Percentiles rank a stretch among this genome's conserved stretches.
Evolutionary conservation across 2,113 vertebrate species (phyloP).

Genomic region (Thamnaconus septentrionalis): DNA sequence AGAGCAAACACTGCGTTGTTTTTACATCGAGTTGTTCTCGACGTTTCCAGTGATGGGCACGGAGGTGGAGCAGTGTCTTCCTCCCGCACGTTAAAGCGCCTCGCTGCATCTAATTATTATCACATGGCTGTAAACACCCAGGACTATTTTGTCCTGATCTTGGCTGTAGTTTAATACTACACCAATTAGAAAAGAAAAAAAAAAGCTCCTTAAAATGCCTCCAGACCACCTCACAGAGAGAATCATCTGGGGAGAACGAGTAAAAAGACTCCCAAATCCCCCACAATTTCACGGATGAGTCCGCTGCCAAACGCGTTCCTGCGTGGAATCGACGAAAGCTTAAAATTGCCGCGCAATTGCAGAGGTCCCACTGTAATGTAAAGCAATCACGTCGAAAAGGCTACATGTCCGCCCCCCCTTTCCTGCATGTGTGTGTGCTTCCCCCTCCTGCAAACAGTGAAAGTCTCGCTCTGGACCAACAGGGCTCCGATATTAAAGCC

Average conservation of each 20-base stretch:
- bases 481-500: conserved; percentile 44
- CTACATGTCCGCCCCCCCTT: neutral
- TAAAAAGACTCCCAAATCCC: conserved; percentile 9
- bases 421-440: conserved; percentile 2
- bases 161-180: too few species aligned
- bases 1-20: too few species aligned
- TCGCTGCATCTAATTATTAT: too few species aligned
- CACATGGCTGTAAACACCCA: too few species aligned
- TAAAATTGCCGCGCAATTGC: conserved; percentile 60
- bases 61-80: too few species aligned
- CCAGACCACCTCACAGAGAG: conserved; percentile 5
- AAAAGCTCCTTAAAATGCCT: conserved; percentile 15
- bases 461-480: conserved; percentile 20
- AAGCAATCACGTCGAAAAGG: conserved; percentile 47
- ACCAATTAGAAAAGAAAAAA: neutral
- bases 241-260: conserved; percentile 11
- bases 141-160: too few species aligned
- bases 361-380: conserved; percentile 49
- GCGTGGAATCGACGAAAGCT: conserved; percentile 38
- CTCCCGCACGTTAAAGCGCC: too few species aligned
- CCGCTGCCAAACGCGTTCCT: conserved; percentile 39
- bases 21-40: too few species aligned
- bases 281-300: conserved; percentile 19
- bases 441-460: conserved; percentile 2
- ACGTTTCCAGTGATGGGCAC: too few species aligned